Percentiles rank a stretch among this genome's conserved stretches.
These are phyloP conservation scores for Anas platyrhynchos DNA, from an alignment of 2,113 vertebrate species.

Conservation along the genomic window DNA sequence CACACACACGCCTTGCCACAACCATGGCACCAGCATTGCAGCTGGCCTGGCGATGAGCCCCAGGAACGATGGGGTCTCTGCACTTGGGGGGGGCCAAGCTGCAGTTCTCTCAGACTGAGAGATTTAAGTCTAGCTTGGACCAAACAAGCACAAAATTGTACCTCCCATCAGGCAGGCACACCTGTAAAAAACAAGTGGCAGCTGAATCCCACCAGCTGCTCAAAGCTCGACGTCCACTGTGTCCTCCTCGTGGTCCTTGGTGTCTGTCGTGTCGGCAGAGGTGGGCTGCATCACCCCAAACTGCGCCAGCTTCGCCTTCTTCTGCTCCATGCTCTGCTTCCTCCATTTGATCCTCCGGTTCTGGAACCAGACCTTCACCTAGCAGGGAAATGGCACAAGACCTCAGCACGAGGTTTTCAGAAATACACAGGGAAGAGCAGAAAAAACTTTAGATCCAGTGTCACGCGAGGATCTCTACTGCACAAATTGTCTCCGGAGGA, in stretches of 20 bases:
- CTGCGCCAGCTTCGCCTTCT: constrained; percentile 50
- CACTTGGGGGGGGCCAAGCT: background rate
- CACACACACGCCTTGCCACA: background rate
- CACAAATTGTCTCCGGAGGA: background rate
- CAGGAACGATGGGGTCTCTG: background rate
- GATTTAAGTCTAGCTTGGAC: background rate
- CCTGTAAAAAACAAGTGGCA: background rate
- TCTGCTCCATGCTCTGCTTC: constrained; percentile 81
- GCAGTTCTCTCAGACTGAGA: background rate
- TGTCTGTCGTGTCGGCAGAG: background rate
- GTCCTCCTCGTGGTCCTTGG: constrained; percentile 40
- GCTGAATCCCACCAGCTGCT: background rate
- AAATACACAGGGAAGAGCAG: background rate
- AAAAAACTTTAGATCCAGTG: background rate
- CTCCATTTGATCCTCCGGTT: constrained; percentile 84
- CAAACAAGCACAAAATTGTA: background rate
- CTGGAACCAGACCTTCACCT: constrained; percentile 87
- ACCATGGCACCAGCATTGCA: background rate
- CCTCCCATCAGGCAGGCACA: background rate
- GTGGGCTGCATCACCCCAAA: constrained; percentile 1
- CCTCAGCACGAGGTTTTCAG: background rate
- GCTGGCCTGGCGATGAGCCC: background rate
- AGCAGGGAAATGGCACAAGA: background rate
- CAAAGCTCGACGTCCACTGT: constrained; percentile 12
- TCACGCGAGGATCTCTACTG: background rate